Base-by-base conservation (phyloP, 2,113 vertebrate genomes). In the Larimichthys crocea region DNA sequence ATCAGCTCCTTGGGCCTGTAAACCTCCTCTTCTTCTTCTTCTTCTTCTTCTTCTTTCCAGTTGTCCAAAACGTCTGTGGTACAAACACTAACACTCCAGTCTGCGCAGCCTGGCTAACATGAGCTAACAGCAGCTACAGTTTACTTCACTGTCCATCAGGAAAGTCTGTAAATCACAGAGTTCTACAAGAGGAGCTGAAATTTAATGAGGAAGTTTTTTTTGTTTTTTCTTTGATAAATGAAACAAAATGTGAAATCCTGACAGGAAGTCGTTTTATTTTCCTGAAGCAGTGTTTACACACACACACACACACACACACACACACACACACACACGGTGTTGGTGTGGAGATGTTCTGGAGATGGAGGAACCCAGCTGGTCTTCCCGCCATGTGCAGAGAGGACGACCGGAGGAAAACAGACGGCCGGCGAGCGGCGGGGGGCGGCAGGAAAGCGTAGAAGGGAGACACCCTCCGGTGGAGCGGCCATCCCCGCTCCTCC, bases 381-480 rank as follows among this genome's bases (percentile, higher is more conserved):
- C 31, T 0, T 79, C 70, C 63, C 60, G 69, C 60, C 19, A 35
- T 74, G 50, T 48, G 60, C 49, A 40, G 56, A 60, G 56, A 79
- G 70, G 74, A 72, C 56, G 57, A 42, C 22, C 44, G 50, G 55
- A 65, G 79, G 61, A 73, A 78, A 87, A 74, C 89, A 90, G 85
- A 84, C 56, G 82, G 89, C 59, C 17, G 26, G 59, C 8, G 22
- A 76, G 57, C 66, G 10, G 72, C 20, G 11, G 66, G 74, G 53
- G 31, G 46, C n/a, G 20, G 76, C 7, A 7, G 35, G 35, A 35
- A 35, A 35, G 35, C 35, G 35, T 35, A 35, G 77, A 62, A 6
- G 56, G 50, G 75, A 71, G 80, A 83, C 67, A 71, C 81, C 83
- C 83, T 78, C 86, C 74, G 26, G 83, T 72, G 75, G 72, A 46